Evolutionary conservation across 2,888 invertebrate species (phyloP).

Genomic region (Campaea margaritaria): DNA sequence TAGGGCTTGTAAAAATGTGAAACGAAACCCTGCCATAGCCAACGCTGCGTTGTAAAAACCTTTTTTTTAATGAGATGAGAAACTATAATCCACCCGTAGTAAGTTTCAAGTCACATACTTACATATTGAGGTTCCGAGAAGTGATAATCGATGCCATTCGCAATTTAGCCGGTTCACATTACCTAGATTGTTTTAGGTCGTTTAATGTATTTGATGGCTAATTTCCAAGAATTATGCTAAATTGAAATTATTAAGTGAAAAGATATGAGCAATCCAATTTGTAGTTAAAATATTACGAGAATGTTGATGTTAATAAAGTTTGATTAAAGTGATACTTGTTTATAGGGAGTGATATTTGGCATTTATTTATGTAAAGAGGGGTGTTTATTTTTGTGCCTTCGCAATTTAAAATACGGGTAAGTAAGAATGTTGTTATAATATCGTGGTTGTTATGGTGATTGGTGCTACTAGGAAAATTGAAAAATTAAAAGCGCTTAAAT

Average conservation of each 20-base stretch:
- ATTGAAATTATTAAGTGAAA: conserved; percentile 15
- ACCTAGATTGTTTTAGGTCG: conserved; percentile 8
- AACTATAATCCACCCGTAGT: conserved; percentile 37
- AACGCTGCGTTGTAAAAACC: conserved; percentile 61
- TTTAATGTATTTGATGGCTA: conserved; percentile 9
- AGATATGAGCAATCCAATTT: conserved; percentile 16
- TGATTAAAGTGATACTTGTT: not conserved
- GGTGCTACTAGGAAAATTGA: no score
- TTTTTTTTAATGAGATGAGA: conserved; percentile 65
- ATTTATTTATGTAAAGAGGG: not conserved
- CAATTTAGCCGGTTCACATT: conserved; percentile 21
- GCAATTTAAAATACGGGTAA: no score
- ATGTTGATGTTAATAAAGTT: not conserved
- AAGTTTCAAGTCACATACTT: not conserved
- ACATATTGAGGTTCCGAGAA: not conserved
- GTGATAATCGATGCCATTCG: not conserved
- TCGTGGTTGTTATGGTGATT: no score
- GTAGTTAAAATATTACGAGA: conserved; percentile 15
- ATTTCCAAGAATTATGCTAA: conserved; percentile 15
- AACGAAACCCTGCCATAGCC: conserved; percentile 74
- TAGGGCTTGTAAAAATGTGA: conserved; percentile 83
- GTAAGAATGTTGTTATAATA: no score
- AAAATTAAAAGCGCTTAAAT: no score
- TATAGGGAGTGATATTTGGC: not conserved
- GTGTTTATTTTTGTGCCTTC: no score